Conservation (phyloP, 2,113 vertebrate species). For the Junco hyemalis region DNA sequence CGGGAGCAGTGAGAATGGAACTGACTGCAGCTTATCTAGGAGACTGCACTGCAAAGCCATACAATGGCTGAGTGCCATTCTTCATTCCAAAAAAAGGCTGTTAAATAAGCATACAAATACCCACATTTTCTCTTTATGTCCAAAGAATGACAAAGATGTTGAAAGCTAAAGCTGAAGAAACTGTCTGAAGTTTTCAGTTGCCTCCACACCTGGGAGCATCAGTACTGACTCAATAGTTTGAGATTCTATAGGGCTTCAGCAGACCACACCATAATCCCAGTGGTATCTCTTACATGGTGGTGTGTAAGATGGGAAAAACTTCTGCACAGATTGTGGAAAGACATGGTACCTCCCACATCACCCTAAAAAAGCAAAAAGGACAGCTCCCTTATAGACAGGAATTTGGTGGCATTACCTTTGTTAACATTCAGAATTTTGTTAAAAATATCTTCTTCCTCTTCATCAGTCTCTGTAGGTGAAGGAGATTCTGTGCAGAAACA, state of each 20-base stretch:
- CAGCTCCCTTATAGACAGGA: not conserved
- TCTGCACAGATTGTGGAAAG: not conserved
- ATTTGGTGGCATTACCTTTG: conserved; percentile 31
- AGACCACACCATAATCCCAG: not conserved
- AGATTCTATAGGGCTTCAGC: not conserved
- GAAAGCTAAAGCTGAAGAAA: not conserved
- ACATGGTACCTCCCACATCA: not conserved
- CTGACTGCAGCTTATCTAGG: not conserved
- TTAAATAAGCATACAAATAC: not conserved
- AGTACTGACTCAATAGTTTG: not conserved
- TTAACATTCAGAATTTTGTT: conserved; percentile 51
- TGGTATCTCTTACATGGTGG: not conserved
- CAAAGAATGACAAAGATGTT: not conserved
- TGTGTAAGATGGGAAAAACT: not conserved
- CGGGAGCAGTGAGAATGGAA: not conserved
- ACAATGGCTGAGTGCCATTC: not conserved
- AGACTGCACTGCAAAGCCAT: not conserved
- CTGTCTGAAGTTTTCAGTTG: not conserved
- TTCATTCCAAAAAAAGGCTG: not conserved
- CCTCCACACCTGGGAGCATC: not conserved
- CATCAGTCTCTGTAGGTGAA: not conserved
- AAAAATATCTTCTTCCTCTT: conserved; percentile 10
- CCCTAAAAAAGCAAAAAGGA: not conserved
- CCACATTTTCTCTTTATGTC: not conserved
- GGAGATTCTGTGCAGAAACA: conserved; percentile 43